These are phyloP conservation scores for Chaetorhynchus papuensis DNA, from an alignment of 2,113 vertebrate genomes.

Conservation along the genomic window DNA sequence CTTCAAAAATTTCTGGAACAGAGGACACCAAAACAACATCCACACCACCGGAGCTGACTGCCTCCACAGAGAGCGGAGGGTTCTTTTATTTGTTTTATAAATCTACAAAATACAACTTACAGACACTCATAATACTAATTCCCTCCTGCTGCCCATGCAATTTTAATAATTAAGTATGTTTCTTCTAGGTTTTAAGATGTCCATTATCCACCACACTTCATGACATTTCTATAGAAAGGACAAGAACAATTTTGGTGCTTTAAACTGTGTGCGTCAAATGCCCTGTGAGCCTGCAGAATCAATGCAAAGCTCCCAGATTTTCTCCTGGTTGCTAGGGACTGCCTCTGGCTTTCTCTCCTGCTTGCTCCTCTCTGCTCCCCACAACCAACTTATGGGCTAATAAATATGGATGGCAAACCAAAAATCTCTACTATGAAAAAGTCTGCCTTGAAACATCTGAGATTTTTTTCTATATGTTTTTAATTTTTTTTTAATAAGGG, in stretches of 20 bases:
- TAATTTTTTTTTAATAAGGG: background rate
- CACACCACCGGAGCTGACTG: background rate
- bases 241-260: background rate
- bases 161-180: background rate
- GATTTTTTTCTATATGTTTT: background rate
- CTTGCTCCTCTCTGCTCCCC: background rate
- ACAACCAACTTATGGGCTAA: background rate
- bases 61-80: accelerated
- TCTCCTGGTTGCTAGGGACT: background rate
- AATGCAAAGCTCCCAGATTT: background rate
- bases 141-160: background rate
- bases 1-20: background rate
- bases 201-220: background rate
- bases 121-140: background rate
- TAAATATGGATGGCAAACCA: background rate
- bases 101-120: background rate
- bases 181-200: background rate
- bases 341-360: background rate
- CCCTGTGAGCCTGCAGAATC: background rate
- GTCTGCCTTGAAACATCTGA: background rate
- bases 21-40: background rate
- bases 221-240: background rate
- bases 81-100: background rate
- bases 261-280: background rate
- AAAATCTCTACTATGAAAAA: background rate